Base-by-base conservation (phyloP, 1,140 invertebrate species). In the Drosophila nigromelanica region DNA sequence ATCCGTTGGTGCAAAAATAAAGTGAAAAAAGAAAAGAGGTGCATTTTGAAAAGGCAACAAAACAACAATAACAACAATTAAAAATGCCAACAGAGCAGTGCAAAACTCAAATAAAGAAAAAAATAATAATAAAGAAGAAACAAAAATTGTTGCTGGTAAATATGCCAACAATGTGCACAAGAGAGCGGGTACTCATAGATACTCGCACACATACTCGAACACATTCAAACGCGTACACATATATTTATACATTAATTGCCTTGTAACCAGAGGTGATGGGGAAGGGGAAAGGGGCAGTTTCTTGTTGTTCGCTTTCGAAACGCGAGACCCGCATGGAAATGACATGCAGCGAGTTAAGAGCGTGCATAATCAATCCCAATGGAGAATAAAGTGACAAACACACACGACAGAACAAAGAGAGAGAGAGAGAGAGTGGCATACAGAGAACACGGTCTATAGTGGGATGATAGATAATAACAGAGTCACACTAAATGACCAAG, bases 51-150 rank as follows among this genome's bases (percentile, higher is more conserved):
- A 27, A 27, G 27, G 27, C 27, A 27, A 27, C 27, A 27, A 35
- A 64, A 56, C 27, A 60, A 42, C 76, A 82, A 43, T n/a, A 45
- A 61, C 63, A 82, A 87, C 75, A 86, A 87, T 86, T 86, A 86
- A 86, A 82, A 87, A 68, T 81, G 82, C 81, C 82, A 87, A 81
- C 81, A 54, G 74, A 81, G 81, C 81, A 87, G 56, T 61, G 78
- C 62, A 78, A 82, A 87, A 86, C 74, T 73, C 71, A 87, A 78
- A 86, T 78, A 86, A 86, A 86, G 78, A 64, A 37, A 45, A 45
- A 42, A 51, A 40, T 24, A 62, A 14, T 61, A 82, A 63, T 30
- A 43, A 27, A 56, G 21, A 48, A 50, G 30, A 51, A 52, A 76
- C 30, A 66, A 66, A 42, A 37, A 14, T 50, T 60, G 33, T 47